Evolutionary conservation across 92 coral and sea anemone genomes (phyloP), one percentile per base, ranked within the genome.

Genomic region (Epizoanthus stellaris): DNA sequence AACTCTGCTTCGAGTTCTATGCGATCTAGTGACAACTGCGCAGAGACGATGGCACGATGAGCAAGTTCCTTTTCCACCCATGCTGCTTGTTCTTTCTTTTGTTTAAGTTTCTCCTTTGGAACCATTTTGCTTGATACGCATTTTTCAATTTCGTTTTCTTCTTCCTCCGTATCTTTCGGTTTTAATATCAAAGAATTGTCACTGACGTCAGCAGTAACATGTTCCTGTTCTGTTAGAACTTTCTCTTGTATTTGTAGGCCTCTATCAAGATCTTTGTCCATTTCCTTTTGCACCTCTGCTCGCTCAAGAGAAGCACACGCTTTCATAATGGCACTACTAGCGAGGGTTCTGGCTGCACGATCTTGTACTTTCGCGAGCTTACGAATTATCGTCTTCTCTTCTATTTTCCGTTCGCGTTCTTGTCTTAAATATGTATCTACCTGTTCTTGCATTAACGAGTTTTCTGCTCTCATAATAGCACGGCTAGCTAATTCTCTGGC

Each of bases 21-120:
- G 66, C 93, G 82, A 30, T 79, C 90, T 34, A 83, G 59, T 5
- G 93, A 90, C 10, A 57, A 66, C 70, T 82, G 84, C n/a, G 95
- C 95, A 2, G 98, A 90, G 6, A 90, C 72, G 16, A 88, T 67
- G 66, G 92, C 94, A 47, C 82, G 85, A 19, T 88, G 84, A 2
- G 95, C 89, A 58, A 94, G 88, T 23, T 90, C 83, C 13, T 68
- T 64, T 64, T 43, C 21, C n/a, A 43, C 83, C 83, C 83, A 79
- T 42, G 83, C 59, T 0, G 83, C 83, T 14, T 45, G 72, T 21
- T 79, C 67, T 15, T 64, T 79, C 45, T 13, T 79, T 23, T 20
- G 71, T 77, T 61, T 77, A 0, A 69, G 17, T 17, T 77, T 62
- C 59, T 77, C 82, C 23, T 77, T 77, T 40, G 19, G 40, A 42